These are phyloP conservation scores for Sylvilagus floridanus DNA, from an alignment of 2,797 vertebrate species.

Conservation along the genomic window DNA sequence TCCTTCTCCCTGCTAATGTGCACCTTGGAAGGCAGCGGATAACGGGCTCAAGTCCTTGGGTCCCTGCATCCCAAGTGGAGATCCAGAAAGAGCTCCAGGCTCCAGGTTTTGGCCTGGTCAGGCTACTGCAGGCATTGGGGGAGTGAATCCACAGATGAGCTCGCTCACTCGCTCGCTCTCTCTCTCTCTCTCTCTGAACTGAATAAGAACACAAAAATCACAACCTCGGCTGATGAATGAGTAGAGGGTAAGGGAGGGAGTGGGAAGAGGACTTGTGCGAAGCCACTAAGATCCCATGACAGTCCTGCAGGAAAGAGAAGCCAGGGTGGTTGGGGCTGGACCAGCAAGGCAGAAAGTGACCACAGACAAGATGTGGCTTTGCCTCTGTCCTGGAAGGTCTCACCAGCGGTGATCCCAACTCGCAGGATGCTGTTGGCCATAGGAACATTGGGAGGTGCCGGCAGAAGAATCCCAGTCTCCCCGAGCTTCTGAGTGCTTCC, in stretches of 20 bases:
- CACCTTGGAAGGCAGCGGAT: too few species aligned
- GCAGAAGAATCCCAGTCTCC: rapidly evolving
- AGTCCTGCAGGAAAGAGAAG: neutral
- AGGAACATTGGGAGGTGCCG: neutral
- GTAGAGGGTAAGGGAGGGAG: neutral
- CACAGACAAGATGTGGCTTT: rapidly evolving
- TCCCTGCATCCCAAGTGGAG: too few species aligned
- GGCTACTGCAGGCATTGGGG: too few species aligned
- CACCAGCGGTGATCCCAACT: rapidly evolving
- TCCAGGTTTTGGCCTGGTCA: too few species aligned
- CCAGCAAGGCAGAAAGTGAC: neutral
- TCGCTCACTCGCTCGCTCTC: too few species aligned
- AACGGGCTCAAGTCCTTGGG: too few species aligned
- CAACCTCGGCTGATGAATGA: too few species aligned
- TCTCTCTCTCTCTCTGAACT: too few species aligned
- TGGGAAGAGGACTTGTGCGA: neutral
- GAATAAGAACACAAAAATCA: too few species aligned
- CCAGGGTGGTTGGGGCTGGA: neutral
- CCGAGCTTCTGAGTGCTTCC: rapidly evolving
- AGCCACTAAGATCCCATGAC: neutral
- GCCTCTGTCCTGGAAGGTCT: neutral
- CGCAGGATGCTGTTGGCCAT: neutral
- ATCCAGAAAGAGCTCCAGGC: too few species aligned
- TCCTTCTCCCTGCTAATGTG: too few species aligned
- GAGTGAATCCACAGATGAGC: too few species aligned